Conservation (phyloP, 2,113 vertebrate genomes). For the Periophthalmodon schlosseri region DNA sequence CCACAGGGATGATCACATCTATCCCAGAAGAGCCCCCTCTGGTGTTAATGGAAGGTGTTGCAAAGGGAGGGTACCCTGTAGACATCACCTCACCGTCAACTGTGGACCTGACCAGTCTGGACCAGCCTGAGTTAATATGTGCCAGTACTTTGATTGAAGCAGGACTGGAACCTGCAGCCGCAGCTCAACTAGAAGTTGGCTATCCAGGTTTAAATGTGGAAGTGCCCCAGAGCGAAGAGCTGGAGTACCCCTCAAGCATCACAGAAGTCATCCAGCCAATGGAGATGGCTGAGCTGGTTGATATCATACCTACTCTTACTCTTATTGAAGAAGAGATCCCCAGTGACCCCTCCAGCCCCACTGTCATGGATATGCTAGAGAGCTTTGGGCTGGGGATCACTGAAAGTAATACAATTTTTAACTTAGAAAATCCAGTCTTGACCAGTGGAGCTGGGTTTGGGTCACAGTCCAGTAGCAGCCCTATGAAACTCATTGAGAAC, state of each 20-base stretch:
- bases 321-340: constrained; percentile 63
- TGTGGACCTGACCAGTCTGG: constrained; percentile 38
- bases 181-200: constrained; percentile 38
- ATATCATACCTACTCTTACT: constrained; percentile 64
- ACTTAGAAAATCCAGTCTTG: constrained; percentile 35
- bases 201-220: constrained; percentile 35
- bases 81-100: constrained; percentile 51
- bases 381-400: constrained; percentile 58
- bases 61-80: constrained; percentile 70
- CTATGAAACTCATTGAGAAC: constrained; percentile 9
- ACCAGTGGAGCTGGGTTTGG: not conserved
- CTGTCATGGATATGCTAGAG: constrained; percentile 64
- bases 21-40: constrained; percentile 15
- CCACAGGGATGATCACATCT: constrained; percentile 17
- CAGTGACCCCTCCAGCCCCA: constrained; percentile 28
- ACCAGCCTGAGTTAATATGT: constrained; percentile 44
- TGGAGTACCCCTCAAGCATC: constrained; percentile 48
- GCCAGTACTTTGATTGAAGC: constrained; percentile 37
- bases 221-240: constrained; percentile 15
- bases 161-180: constrained; percentile 43
- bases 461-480: constrained; percentile 10
- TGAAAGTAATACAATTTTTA: constrained; percentile 44
- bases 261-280: constrained; percentile 61
- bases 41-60: constrained; percentile 50
- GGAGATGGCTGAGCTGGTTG: constrained; percentile 69